Base-by-base conservation (phyloP, 2,113 vertebrate species). In the Gymnocephalus cernua region DNA sequence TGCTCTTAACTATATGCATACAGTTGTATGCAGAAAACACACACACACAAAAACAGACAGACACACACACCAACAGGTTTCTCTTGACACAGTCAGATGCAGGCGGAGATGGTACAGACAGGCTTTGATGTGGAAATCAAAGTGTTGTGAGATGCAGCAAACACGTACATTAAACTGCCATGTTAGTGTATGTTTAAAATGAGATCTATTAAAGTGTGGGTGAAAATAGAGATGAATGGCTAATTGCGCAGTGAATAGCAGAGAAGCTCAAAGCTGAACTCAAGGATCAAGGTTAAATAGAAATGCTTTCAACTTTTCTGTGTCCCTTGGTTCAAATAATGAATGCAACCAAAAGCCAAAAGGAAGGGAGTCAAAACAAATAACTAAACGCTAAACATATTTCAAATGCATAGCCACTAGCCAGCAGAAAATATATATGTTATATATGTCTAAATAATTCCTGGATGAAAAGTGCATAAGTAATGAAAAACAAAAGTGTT, bases 61-160 rank as follows among this genome's bases (percentile, higher is more conserved):
- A 32, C n/a, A 50, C 44, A 72, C 59, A 66, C 2, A 71, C 23
- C 12, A 38, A 76, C 74, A 64, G 25, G 79, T 79, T 77, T 77
- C 21, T 84, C 11, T 77, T 86, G 79, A 74, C 77, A 32, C 18
- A 2, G 54, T 82, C 21, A 6, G 15, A 85, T 89, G 89, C 83
- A 85, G 85, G 84, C 73, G n/a, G 80, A 86, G 76, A 80, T 73
- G 66, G 3, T 25, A 13, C 51, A 67, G 76, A 61, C 75, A 12
- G 65, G 48, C 82, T 92, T 89, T 91, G 84, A 91, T 86, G 83
- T 91, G 53, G 15, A 82, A 78, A 86, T 89, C 83, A 92, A 74
- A 87, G 75, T 75, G 72, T 23, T 65, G 8, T 74, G 53, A 81
- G 47, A 74, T 56, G 80, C 47, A 67, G 58, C 76, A 84, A 79